Percentiles rank a stretch among this genome's conserved stretches.
phyloP scores from a whole-genome alignment of 2,888 invertebrate genomes.

The Metopia argyrocephala region DNA sequence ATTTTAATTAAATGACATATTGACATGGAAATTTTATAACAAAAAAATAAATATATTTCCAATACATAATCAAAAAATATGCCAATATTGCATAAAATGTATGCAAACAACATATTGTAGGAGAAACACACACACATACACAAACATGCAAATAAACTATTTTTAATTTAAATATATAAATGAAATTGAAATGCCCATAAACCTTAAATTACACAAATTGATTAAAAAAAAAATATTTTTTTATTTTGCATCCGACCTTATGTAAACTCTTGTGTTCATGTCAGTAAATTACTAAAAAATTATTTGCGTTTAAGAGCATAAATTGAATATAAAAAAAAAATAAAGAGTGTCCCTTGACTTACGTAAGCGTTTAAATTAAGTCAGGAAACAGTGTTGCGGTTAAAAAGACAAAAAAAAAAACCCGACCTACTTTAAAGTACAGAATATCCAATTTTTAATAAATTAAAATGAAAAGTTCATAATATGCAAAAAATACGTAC shows the following conservation, averaged over 20 bases:
- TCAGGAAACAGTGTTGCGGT: too few species aligned
- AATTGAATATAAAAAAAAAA: too few species aligned
- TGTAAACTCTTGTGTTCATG: too few species aligned
- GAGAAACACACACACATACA: background rate
- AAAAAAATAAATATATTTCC: background rate
- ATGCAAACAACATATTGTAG: conserved; percentile 5
- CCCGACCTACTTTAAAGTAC: too few species aligned
- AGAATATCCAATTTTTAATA: too few species aligned
- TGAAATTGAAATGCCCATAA: conserved; percentile 30
- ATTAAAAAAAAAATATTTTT: conserved; percentile 43
- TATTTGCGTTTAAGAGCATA: too few species aligned
- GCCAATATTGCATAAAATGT: conserved; percentile 25
- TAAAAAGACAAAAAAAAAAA: too few species aligned
- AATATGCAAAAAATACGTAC: too few species aligned
- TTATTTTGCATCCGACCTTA: background rate
- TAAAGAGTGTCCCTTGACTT: too few species aligned
- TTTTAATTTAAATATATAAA: background rate
- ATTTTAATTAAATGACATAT: conserved; percentile 45
- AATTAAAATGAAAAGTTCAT: too few species aligned
- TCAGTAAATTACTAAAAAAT: too few species aligned
- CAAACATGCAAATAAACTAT: background rate
- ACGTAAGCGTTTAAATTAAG: too few species aligned
- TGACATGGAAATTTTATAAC: conserved; percentile 20
- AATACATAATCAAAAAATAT: background rate
- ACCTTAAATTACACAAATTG: conserved; percentile 43